Evolutionary conservation across 2,797 vertebrate genomes (phyloP).

Genomic region (Heteromormyrus szaboi): DNA sequence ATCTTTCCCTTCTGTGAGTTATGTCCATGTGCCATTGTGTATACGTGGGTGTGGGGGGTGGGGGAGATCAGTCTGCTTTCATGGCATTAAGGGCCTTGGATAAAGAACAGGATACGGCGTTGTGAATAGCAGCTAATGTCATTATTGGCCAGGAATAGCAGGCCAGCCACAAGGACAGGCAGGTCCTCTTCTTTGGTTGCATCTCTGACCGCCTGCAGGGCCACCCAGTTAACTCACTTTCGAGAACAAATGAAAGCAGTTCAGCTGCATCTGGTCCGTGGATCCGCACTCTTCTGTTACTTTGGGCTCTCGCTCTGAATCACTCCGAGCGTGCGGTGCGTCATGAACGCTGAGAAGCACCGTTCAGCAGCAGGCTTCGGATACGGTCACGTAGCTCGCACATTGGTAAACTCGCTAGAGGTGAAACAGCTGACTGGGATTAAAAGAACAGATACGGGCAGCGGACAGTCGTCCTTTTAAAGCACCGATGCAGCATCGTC

Average conservation of each 20-base stretch:
- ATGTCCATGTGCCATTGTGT: conserved; percentile 18
- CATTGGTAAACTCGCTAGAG: neutral
- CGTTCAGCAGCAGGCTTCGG: neutral
- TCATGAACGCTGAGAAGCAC: neutral
- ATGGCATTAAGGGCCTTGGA: conserved; percentile 15
- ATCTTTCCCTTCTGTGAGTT: neutral
- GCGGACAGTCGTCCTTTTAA: neutral
- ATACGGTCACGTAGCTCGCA: neutral
- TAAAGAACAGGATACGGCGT: conserved; percentile 15
- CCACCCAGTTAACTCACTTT: conserved; percentile 20
- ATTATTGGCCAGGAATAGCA: conserved; percentile 15
- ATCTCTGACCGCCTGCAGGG: conserved; percentile 13
- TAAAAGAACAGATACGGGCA: neutral
- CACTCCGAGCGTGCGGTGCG: neutral
- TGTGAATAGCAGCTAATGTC: conserved; percentile 15
- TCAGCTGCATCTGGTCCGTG: conserved; percentile 15
- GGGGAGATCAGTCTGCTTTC: conserved; percentile 3
- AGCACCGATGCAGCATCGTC: neutral
- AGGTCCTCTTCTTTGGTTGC: neutral
- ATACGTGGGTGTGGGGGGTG: neutral
- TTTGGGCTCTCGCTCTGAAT: neutral
- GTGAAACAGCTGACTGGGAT: neutral
- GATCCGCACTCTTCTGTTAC: neutral
- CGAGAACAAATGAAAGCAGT: conserved; percentile 12
- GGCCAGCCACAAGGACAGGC: conserved; percentile 7